phyloP scores from a whole-genome alignment of 2,113 vertebrate genomes.

The Chaetorhynchus papuensis region DNA sequence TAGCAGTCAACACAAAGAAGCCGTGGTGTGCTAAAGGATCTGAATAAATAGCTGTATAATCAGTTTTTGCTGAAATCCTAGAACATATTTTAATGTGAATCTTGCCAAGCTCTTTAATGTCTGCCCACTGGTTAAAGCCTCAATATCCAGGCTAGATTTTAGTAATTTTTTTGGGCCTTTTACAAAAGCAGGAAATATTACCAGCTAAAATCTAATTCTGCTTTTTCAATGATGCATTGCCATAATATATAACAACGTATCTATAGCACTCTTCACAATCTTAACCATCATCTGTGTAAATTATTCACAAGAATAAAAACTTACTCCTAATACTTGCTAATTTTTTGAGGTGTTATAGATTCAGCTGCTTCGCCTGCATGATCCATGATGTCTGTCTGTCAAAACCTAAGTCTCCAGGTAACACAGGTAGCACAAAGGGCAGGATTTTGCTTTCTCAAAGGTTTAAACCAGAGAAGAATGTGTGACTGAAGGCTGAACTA shows the following conservation, averaged over 20 bases:
- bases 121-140: neutral
- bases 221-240: neutral
- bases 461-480: neutral
- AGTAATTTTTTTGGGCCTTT: neutral
- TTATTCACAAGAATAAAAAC: neutral
- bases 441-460: neutral
- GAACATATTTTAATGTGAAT: neutral
- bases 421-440: neutral
- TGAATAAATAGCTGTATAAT: neutral
- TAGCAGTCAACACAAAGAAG: conserved; percentile 10
- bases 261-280: neutral
- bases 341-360: neutral
- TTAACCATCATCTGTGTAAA: neutral
- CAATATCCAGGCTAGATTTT: neutral
- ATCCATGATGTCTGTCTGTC: neutral
- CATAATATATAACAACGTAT: neutral
- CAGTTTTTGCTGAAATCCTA: neutral
- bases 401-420: neutral
- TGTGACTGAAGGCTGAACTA: neutral
- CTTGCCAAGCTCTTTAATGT: neutral
- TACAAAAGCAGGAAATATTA: neutral
- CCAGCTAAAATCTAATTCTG: neutral
- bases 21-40: neutral
- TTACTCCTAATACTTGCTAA: neutral
- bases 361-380: neutral